A percentile compares a stretch with the other conserved stretches of the same genome.
Conservation (phyloP, 1,140 invertebrate genomes). For the Pseudomyrmex flavicornis region DNA sequence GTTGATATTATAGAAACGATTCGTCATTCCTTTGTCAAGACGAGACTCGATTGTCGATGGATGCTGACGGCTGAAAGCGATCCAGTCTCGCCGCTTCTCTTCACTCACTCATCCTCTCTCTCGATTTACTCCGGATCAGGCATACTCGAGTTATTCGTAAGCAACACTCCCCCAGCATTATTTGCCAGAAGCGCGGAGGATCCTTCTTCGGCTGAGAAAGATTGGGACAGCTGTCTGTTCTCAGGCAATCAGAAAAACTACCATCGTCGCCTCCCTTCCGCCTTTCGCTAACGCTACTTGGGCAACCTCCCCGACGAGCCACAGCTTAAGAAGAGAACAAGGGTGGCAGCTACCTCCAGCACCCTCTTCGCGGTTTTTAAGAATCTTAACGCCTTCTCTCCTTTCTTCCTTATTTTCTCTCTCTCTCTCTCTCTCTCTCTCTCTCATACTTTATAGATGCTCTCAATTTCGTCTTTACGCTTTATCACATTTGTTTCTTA, state of each 20-base stretch:
- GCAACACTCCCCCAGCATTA: conserved; percentile 64
- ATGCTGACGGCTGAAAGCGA: conserved; percentile 60
- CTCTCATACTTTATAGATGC: conserved; percentile 17
- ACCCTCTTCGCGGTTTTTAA: conserved; percentile 83
- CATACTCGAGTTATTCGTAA: conserved; percentile 74
- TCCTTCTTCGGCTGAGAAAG: conserved; percentile 62
- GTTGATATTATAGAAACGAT: conserved; percentile 28
- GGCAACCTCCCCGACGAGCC: conserved; percentile 56
- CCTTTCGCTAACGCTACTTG: conserved; percentile 49
- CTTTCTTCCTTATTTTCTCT: not conserved
- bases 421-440: not conserved
- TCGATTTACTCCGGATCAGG: conserved; percentile 62
- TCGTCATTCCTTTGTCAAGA: conserved; percentile 16
- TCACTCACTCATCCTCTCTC: conserved; percentile 27
- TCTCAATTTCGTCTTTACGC: conserved; percentile 75
- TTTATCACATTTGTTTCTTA: conserved; percentile 71
- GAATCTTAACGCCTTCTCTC: conserved; percentile 81
- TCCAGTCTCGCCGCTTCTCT: conserved; percentile 46
- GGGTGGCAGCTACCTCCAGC: conserved; percentile 66
- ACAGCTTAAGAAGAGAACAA: conserved; percentile 72
- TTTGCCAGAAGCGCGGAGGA: conserved; percentile 58
- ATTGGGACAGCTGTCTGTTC: conserved; percentile 80
- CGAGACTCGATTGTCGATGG: conserved; percentile 73
- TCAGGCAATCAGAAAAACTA: conserved; percentile 81
- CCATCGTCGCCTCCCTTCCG: conserved; percentile 25